phyloP scores from a whole-genome alignment of 2,797 vertebrate genomes.

The Nyctibius grandis region DNA sequence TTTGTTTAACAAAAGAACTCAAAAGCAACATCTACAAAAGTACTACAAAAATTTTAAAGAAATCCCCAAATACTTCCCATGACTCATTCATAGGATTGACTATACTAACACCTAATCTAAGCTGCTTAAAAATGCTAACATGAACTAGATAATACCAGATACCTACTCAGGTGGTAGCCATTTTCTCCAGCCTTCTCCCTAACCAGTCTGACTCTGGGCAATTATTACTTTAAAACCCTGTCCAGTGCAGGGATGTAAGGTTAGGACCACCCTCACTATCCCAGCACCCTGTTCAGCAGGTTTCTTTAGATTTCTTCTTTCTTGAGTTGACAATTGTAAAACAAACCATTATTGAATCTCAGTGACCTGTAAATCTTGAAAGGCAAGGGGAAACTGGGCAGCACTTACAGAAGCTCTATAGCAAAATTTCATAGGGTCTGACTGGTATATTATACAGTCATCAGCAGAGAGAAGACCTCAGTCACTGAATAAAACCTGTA shows the following conservation, averaged over 20 bases:
- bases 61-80: not conserved
- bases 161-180: not conserved
- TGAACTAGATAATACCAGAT: not conserved
- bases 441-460: not conserved
- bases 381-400: not conserved
- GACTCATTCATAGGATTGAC: not conserved
- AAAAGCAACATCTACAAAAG: not conserved
- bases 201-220: not conserved
- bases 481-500: not conserved
- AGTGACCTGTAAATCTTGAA: not conserved
- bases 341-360: not conserved
- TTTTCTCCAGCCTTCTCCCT: not conserved
- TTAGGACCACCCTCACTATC: not conserved
- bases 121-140: not conserved
- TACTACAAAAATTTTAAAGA: not conserved
- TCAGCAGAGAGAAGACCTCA: not conserved
- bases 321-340: not conserved
- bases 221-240: not conserved
- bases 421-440: not conserved
- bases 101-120: not conserved
- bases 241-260: not conserved
- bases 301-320: not conserved
- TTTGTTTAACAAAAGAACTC: not conserved
- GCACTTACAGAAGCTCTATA: not conserved
- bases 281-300: not conserved